Conservation (phyloP, 2,888 invertebrate species). For the Helleia helle region DNA sequence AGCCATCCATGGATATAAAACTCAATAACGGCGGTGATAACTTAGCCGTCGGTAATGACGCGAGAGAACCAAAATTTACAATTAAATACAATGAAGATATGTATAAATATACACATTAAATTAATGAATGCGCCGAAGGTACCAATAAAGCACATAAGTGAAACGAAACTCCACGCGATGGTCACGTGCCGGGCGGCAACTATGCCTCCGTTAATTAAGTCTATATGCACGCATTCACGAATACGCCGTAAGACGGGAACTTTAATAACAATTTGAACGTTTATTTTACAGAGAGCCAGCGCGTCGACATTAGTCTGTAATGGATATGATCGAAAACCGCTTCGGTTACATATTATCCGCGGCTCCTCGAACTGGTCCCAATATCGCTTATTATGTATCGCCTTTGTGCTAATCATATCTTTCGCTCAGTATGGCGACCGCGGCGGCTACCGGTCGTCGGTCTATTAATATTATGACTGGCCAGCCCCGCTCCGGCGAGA, state of each 20-base stretch:
- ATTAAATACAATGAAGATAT: neutral
- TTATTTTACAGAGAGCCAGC: neutral
- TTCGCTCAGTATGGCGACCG: constrained; percentile 58
- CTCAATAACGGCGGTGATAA: neutral
- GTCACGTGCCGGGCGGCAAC: constrained; percentile 33
- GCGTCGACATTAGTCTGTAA: constrained; percentile 37
- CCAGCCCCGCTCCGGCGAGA: constrained; percentile 45
- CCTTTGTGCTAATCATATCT: constrained; percentile 71
- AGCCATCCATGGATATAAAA: neutral
- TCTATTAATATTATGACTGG: constrained; percentile 71
- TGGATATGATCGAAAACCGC: constrained; percentile 53
- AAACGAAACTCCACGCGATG: constrained; percentile 19
- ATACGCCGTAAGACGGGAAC: neutral
- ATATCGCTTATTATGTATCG: constrained; percentile 70
- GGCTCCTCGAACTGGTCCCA: constrained; percentile 60
- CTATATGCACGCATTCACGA: constrained; percentile 18
- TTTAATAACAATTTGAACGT: neutral
- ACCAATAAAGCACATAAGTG: constrained; percentile 22
- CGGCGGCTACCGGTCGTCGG: constrained; percentile 58
- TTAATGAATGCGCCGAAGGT: constrained; percentile 10
- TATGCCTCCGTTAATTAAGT: constrained; percentile 29
- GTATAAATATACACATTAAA: neutral
- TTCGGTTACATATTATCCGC: constrained; percentile 52
- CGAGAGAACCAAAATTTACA: neutral
- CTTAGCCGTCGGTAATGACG: neutral